These are phyloP conservation scores for Tokudaia muenninki DNA, from an alignment of 2,797 vertebrate genomes.

Conservation along the genomic window DNA sequence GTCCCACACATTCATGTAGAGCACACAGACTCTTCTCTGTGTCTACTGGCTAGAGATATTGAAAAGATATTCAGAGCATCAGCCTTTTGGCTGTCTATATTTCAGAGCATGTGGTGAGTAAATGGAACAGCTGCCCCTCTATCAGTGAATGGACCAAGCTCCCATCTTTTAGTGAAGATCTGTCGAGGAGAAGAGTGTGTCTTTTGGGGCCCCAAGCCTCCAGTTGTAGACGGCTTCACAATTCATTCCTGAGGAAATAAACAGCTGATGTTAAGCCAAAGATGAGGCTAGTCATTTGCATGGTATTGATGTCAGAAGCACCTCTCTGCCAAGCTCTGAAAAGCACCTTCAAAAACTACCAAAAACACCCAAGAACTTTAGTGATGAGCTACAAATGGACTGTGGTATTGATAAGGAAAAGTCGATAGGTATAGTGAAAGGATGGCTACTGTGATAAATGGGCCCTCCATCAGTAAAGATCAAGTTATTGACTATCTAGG, in stretches of 20 bases:
- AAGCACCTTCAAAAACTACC: slow-evolving; percentile 78
- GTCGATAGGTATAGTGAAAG: slow-evolving; percentile 80
- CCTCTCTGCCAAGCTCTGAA: slow-evolving; percentile 71
- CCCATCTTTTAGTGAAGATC: slow-evolving; percentile 12
- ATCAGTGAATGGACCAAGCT: slow-evolving; percentile 27
- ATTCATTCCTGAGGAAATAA: slow-evolving; percentile 63
- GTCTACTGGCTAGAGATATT: background rate
- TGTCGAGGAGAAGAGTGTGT: slow-evolving; percentile 12
- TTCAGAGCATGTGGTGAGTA: slow-evolving; percentile 50
- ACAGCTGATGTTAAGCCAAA: slow-evolving; percentile 66
- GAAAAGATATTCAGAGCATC: slow-evolving; percentile 28
- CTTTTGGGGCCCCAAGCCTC: background rate
- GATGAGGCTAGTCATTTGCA: slow-evolving; percentile 55
- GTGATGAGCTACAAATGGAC: slow-evolving; percentile 83
- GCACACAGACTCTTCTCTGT: background rate
- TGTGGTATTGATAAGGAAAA: slow-evolving; percentile 81
- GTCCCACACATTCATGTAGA: background rate
- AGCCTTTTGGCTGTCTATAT: slow-evolving; percentile 47
- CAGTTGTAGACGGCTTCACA: slow-evolving; percentile 33
- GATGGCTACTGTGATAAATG: slow-evolving; percentile 81
- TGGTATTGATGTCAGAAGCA: slow-evolving; percentile 69
- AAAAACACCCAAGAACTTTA: slow-evolving; percentile 81
- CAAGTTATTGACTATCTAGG: slow-evolving; percentile 81
- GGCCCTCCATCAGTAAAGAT: slow-evolving; percentile 78
- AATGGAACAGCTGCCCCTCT: background rate